Evolutionary conservation across 2,113 vertebrate species (phyloP), one percentile per base, ranked within the genome.

Genomic region (Boulengeromyrus knoepffleri): DNA sequence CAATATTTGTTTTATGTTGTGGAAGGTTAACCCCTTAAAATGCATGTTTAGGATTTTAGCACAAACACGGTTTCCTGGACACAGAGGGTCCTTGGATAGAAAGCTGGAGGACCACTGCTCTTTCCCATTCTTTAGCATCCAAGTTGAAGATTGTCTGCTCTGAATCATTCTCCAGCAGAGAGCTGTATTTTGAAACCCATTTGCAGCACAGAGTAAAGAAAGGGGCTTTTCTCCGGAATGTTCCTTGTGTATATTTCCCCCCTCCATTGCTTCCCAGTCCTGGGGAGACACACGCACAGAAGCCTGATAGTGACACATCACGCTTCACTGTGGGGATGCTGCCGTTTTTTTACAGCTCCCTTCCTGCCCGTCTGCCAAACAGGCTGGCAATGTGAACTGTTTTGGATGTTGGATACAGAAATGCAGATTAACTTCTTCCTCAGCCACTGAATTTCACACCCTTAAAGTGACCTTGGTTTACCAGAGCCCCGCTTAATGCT

Each of bases 341-440:
- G 62, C n/a, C 10, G 9, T 70, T 31, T 31, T 36, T 39, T 80
- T 80, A 77, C 36, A 27, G 74, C 74, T 42, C 6, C 6, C 36
- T 80, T 80, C 36, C 36, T 80, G 74, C 74, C 74, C 31, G 31
- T 80, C 74, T 80, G 31, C 74, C 74, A 80, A 80, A 39, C 74
- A 80, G 31, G 31, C 74, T 80, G 74, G 74, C 74, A 17, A 36
- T 80, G 36, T 80, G 36, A 39, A 77, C 74, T 39, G 74, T 80
- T 80, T 42, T 42, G 74, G 74, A 80, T 80, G 17, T 39, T 80
- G 74, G 74, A 42, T 80, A 39, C 36, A 80, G 31, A 39, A 80
- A 80, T 39, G 74, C 74, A 80, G 31, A 80, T 80, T 80, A 80
- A 80, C 74, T 80, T 80, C 74, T 42, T 80, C 74, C n/a, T 80